A percentile compares a stretch with the other conserved stretches of the same genome.
Evolutionary conservation across 2,113 vertebrate species (phyloP).

Genomic region (Bucco capensis): DNA sequence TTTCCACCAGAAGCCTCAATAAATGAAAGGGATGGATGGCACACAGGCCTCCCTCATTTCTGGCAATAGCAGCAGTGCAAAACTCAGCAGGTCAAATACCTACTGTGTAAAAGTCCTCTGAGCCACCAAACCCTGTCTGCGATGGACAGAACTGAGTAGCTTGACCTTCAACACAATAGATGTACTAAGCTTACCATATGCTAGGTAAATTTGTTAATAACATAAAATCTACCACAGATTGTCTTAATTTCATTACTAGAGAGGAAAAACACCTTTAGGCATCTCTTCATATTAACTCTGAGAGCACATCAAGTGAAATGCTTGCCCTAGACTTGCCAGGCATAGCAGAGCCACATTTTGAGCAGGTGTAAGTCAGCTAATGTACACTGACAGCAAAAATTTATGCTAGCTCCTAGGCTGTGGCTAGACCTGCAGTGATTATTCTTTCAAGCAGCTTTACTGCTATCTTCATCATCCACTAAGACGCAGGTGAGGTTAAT

Average conservation of each 20-base stretch:
- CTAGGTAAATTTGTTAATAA: background rate
- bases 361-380: background rate
- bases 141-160: background rate
- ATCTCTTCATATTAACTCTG: background rate
- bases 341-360: background rate
- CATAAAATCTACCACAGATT: background rate
- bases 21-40: background rate
- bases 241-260: background rate
- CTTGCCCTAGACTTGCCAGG: background rate
- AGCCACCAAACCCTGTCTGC: background rate
- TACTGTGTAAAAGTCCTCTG: background rate
- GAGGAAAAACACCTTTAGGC: background rate
- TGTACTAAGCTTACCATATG: background rate
- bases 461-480: background rate
- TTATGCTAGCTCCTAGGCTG: background rate
- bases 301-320: background rate
- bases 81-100: background rate
- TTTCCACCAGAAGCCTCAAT: background rate
- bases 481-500: background rate
- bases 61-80: background rate
- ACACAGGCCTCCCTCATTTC: background rate
- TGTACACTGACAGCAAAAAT: background rate
- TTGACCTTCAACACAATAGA: background rate
- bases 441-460: constrained; percentile 1
- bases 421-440: background rate